Evolutionary conservation across 2,797 vertebrate genomes (phyloP).

Genomic region (Peromyscus melanophrys): DNA sequence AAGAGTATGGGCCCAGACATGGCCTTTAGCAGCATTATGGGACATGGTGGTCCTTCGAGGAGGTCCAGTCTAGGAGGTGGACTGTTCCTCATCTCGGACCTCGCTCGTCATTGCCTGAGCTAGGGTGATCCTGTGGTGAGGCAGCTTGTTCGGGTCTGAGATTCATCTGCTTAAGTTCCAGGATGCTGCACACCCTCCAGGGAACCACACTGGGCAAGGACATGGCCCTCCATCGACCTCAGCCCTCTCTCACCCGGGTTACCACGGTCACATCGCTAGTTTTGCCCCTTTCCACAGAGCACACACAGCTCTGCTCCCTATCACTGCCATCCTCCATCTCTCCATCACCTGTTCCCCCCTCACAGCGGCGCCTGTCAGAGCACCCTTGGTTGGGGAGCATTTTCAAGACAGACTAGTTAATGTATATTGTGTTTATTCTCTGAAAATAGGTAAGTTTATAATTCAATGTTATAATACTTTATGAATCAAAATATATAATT

Average conservation of each 20-base stretch:
- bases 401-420: neutral
- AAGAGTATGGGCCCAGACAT: neutral
- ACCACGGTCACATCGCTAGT: neutral
- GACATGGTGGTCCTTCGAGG: too few relatives aligned
- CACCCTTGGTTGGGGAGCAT: neutral
- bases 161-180: neutral
- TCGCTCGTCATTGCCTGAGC: neutral
- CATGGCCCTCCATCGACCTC: too few relatives aligned
- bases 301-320: too few relatives aligned
- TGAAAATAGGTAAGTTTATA: conserved; percentile 38
- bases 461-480: neutral
- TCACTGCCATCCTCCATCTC: too few relatives aligned
- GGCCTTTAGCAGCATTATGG: neutral
- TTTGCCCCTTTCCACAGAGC: neutral
- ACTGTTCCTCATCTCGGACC: too few relatives aligned
- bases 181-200: neutral
- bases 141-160: neutral
- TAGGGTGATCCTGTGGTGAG: neutral
- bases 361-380: neutral
- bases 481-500: conserved; percentile 19
- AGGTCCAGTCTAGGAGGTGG: neutral
- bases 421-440: neutral
- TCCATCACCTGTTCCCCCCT: neutral
- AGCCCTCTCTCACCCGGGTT: neutral
- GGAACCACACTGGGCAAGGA: neutral